Conservation (phyloP, 2,888 invertebrate species). For the Drosophila testacea region DNA sequence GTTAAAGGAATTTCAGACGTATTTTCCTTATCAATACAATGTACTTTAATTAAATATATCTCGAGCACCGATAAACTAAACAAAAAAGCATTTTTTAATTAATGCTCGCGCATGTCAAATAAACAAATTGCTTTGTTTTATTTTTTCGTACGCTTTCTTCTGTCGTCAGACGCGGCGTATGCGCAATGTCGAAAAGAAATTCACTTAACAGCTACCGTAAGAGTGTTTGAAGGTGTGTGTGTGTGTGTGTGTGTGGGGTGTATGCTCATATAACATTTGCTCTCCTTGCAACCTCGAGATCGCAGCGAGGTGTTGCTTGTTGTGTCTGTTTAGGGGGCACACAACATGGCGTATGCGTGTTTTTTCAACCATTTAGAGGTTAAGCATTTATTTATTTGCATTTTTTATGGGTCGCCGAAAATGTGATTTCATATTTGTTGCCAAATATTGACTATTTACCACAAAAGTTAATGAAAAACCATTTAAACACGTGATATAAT, state of each 20-base stretch:
- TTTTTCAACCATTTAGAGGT: constrained; percentile 62
- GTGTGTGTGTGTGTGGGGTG: constrained; percentile 15
- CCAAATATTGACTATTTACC: constrained; percentile 63
- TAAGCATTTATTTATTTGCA: constrained; percentile 69
- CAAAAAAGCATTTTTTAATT: constrained; percentile 73
- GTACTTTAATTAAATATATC: constrained; percentile 56
- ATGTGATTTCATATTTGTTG: constrained; percentile 65
- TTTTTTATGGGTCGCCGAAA: constrained; percentile 72
- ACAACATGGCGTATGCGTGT: constrained; percentile 50
- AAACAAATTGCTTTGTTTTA: constrained; percentile 38
- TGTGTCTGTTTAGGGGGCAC: constrained; percentile 17
- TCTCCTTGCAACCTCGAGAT: constrained; percentile 61
- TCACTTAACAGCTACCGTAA: constrained; percentile 37
- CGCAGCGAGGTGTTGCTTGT: constrained; percentile 70
- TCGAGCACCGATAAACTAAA: constrained; percentile 54
- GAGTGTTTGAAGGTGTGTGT: constrained; percentile 17
- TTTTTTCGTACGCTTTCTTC: constrained; percentile 19
- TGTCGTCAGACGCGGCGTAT: constrained; percentile 53
- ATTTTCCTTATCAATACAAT: constrained; percentile 34
- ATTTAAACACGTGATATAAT: constrained; percentile 43
- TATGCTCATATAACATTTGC: constrained; percentile 50
- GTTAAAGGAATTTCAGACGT: constrained; percentile 18
- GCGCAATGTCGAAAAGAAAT: constrained; percentile 57
- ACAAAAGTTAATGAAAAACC: constrained; percentile 53
- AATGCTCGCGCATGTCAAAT: constrained; percentile 48